phyloP scores from a whole-genome alignment of 1,140 invertebrate genomes.

The Diachasmimorpha longicaudata region DNA sequence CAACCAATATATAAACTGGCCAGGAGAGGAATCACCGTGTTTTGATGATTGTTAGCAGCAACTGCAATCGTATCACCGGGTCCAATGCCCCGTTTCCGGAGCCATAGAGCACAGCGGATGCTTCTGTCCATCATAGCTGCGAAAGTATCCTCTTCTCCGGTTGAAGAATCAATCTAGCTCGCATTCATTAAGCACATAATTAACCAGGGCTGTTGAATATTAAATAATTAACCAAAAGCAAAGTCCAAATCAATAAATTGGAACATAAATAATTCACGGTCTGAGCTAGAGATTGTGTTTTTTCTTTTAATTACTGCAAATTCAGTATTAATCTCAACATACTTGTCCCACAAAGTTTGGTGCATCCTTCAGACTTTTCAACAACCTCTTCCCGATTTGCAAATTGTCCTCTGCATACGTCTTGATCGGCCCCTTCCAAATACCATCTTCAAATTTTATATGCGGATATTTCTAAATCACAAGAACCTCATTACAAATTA shows the following conservation, averaged over 20 bases:
- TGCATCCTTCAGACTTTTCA: not conserved
- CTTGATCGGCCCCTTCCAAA: not conserved
- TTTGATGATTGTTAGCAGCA: constrained; percentile 56
- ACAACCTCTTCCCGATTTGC: not conserved
- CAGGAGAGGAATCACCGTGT: constrained; percentile 57
- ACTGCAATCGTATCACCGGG: constrained; percentile 55
- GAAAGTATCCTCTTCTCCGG: constrained; percentile 55
- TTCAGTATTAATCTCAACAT: too few species aligned
- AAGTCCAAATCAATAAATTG: too few species aligned
- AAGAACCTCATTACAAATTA: too few species aligned
- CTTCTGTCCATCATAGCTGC: constrained; percentile 47
- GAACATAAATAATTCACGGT: too few species aligned
- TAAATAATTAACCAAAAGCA: too few species aligned
- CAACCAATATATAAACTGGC: constrained; percentile 53
- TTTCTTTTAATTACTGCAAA: too few species aligned
- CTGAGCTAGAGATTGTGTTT: too few species aligned
- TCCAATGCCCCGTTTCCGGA: constrained; percentile 52
- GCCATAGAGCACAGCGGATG: constrained; percentile 52
- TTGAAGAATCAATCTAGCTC: constrained; percentile 58
- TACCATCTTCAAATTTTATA: not conserved
- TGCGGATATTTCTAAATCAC: too few species aligned
- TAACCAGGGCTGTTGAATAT: too few species aligned
- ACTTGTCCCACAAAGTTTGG: too few species aligned
- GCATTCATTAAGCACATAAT: too few species aligned
- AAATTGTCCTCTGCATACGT: not conserved